Evolutionary conservation across 1,140 invertebrate genomes (phyloP).

Genomic region (Leptopilina boulardi): DNA sequence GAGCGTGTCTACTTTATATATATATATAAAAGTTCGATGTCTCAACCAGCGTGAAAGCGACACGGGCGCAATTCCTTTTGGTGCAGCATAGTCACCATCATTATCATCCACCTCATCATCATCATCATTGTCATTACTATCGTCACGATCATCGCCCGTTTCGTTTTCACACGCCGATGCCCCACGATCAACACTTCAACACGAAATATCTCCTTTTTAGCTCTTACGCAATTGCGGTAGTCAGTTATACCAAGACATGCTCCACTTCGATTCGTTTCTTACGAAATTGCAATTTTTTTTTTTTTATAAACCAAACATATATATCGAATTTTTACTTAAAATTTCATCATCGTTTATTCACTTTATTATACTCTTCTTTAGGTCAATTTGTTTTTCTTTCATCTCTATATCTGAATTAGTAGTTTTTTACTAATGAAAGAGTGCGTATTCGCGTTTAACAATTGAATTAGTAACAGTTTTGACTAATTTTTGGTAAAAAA

Average conservation of each 20-base stretch:
- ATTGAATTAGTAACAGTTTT: no score
- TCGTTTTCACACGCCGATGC: constrained; percentile 37
- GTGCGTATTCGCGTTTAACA: no score
- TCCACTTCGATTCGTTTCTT: background rate
- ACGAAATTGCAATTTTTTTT: background rate
- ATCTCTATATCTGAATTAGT: no score
- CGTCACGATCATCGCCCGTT: constrained; percentile 24
- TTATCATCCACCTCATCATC: constrained; percentile 31
- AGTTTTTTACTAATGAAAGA: no score
- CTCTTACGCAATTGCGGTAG: constrained; percentile 14
- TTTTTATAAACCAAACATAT: background rate
- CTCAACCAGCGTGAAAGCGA: constrained; percentile 25
- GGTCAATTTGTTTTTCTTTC: no score
- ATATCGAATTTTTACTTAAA: no score
- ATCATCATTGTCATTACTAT: constrained; percentile 29
- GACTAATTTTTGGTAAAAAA: no score
- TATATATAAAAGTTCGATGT: constrained; percentile 8
- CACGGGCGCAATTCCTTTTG: constrained; percentile 26
- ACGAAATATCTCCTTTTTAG: background rate
- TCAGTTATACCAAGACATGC: background rate
- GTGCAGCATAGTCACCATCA: constrained; percentile 9
- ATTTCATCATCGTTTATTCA: no score
- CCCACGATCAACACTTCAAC: constrained; percentile 8
- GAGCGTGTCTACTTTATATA: constrained; percentile 22
- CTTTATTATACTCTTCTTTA: no score